Evolutionary conservation across 2,113 vertebrate species (phyloP).

Genomic region (Ophthalmolycus amberensis): DNA sequence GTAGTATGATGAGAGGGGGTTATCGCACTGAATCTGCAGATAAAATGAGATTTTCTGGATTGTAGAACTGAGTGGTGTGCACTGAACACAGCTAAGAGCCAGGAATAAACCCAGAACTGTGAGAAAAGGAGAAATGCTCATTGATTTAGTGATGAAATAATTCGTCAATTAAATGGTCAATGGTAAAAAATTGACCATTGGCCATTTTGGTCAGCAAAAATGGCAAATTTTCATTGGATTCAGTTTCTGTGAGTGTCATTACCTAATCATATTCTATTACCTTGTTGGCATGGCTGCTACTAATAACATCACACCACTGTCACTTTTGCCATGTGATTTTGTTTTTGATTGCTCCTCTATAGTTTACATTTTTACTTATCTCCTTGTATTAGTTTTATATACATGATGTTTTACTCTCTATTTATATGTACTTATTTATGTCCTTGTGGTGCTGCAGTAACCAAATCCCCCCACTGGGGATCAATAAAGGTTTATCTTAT

Average conservation of each 20-base stretch:
- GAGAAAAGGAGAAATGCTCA: not conserved
- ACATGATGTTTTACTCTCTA: not conserved
- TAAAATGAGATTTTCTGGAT: not conserved
- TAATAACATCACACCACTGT: not conserved
- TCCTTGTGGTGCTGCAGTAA: not conserved
- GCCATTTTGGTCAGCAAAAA: not conserved
- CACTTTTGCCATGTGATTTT: not conserved
- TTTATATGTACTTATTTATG: not conserved
- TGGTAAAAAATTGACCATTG: not conserved
- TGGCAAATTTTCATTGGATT: not conserved
- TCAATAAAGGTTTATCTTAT: not conserved
- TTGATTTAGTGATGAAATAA: not conserved
- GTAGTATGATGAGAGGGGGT: not conserved
- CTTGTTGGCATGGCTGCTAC: not conserved
- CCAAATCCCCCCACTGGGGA: not conserved
- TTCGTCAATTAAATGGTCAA: not conserved
- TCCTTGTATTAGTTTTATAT: not conserved
- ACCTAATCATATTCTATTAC: not conserved
- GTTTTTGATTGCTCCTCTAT: not conserved
- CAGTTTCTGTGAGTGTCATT: not conserved
- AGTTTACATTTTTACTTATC: not conserved
- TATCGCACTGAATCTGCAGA: conserved; percentile 20
- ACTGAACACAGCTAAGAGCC: not conserved
- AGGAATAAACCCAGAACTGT: not conserved
- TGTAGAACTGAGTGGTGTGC: not conserved